phyloP scores from a whole-genome alignment of 2,888 invertebrate species.

The Phlogophora meticulosa region DNA sequence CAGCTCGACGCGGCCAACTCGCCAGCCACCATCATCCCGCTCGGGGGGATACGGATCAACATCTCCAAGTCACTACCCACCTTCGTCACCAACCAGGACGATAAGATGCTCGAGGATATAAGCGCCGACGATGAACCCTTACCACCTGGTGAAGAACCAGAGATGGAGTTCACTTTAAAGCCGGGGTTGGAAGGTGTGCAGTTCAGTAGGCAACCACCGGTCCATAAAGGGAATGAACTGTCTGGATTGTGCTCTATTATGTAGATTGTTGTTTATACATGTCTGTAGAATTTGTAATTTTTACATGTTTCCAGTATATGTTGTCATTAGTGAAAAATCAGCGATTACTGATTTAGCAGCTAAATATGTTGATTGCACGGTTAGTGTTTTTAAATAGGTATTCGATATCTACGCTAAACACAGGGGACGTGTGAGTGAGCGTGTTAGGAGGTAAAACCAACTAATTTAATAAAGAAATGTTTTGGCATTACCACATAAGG shows the following conservation, averaged over 20 bases:
- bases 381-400: conserved; percentile 8
- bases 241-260: conserved; percentile 97
- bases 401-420: conserved; percentile 2
- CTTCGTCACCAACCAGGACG: conserved; percentile 67
- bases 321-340: not conserved
- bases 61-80: conserved; percentile 93
- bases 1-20: conserved; percentile 91
- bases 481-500: conserved; percentile 11
- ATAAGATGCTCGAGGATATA: conserved; percentile 77
- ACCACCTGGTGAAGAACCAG: conserved; percentile 91
- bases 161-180: conserved; percentile 91
- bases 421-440: conserved; percentile 2
- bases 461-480: conserved; percentile 12
- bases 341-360: not conserved
- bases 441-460: conserved; percentile 17
- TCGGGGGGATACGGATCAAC: conserved; percentile 95
- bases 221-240: conserved; percentile 94
- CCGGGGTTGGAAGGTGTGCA: conserved; percentile 92
- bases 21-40: conserved; percentile 79
- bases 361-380: not conserved
- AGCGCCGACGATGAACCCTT: conserved; percentile 89
- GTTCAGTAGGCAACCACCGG: conserved; percentile 93
- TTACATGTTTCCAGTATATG: not conserved
- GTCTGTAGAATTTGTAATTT: too few relatives aligned
- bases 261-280: too few relatives aligned